phyloP scores from a whole-genome alignment of 2,888 invertebrate genomes.

The Notocelia uddmanniana region DNA sequence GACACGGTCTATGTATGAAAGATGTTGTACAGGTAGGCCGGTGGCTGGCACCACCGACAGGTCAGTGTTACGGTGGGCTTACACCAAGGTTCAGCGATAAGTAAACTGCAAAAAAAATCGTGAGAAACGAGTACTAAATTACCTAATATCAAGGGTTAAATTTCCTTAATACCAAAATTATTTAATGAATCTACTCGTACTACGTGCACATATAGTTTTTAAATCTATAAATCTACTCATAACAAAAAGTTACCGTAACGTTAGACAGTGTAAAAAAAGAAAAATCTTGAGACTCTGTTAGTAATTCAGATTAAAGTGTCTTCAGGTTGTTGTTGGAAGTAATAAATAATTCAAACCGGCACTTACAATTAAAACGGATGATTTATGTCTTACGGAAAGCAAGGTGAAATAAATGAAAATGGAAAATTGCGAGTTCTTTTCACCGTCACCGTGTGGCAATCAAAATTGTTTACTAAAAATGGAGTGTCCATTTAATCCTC shows the following conservation, averaged over 20 bases:
- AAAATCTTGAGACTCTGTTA: conserved; percentile 18
- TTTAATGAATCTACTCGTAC: too few relatives aligned
- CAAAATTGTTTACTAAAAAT: background rate
- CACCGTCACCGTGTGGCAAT: background rate
- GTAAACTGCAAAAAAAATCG: too few relatives aligned
- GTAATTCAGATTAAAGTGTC: conserved; percentile 26
- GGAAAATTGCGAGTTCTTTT: background rate
- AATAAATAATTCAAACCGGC: conserved; percentile 30
- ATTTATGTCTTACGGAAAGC: conserved; percentile 38
- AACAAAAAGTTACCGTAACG: background rate
- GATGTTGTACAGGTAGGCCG: too few relatives aligned
- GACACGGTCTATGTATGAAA: too few relatives aligned
- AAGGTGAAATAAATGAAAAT: conserved; percentile 31
- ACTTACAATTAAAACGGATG: conserved; percentile 45
- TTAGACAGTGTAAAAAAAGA: background rate
- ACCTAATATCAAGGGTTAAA: too few relatives aligned
- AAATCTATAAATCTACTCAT: background rate
- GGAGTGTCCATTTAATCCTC: background rate
- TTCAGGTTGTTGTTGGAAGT: conserved; percentile 23
- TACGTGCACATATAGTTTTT: too few relatives aligned
- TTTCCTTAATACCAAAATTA: too few relatives aligned
- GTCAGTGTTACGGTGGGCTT: too few relatives aligned
- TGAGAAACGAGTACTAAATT: too few relatives aligned
- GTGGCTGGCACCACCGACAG: too few relatives aligned
- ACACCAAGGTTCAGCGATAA: too few relatives aligned